phyloP scores from a whole-genome alignment of 1,140 invertebrate species.

The Propsilocerus akamusi region DNA sequence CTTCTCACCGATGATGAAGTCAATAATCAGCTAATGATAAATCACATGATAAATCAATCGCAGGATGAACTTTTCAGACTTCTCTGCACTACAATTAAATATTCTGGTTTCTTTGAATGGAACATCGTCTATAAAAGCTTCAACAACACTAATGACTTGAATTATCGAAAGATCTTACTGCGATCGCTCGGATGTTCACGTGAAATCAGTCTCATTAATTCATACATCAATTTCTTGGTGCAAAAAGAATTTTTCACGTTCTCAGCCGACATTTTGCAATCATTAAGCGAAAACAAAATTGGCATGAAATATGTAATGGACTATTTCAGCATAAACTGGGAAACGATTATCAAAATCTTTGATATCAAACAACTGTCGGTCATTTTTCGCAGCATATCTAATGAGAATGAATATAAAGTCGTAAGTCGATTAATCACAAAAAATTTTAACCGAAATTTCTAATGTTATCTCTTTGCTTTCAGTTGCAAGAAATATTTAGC shows the following conservation, averaged over 20 bases:
- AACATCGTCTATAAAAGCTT: not conserved
- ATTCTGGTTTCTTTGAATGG: conserved; percentile 2
- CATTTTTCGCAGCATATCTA: not conserved
- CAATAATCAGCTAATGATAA: not conserved
- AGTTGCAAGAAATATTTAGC: not conserved
- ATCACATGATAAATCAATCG: not conserved
- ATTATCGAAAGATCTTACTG: not conserved
- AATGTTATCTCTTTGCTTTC: not conserved
- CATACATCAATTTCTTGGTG: not conserved
- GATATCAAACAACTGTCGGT: not conserved
- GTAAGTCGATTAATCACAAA: not conserved
- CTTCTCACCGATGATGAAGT: not conserved
- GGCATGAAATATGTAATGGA: not conserved
- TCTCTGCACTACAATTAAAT: not conserved
- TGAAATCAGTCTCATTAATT: not conserved
- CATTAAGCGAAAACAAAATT: not conserved
- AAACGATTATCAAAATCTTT: not conserved
- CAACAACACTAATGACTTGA: not conserved
- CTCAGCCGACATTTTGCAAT: not conserved
- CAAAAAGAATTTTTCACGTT: conserved; percentile 1
- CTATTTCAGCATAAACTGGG: not conserved
- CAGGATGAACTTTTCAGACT: not conserved
- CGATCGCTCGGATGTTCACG: not conserved
- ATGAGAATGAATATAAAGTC: conserved; percentile 2
- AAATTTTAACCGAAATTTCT: not conserved